phyloP scores from a whole-genome alignment of 2,797 vertebrate genomes.

The Rallus crepitans region DNA sequence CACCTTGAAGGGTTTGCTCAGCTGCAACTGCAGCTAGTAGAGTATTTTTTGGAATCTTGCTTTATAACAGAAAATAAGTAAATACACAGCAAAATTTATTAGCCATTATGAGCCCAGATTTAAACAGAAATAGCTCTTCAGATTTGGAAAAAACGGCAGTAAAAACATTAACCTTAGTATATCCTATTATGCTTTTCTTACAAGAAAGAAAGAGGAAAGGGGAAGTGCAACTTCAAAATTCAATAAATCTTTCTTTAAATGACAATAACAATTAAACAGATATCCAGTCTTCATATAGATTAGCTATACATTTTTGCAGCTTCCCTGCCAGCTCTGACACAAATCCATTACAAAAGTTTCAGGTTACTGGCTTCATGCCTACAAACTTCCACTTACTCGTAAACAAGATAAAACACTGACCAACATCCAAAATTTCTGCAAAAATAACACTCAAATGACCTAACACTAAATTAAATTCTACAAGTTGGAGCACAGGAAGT shows the following conservation, averaged over 20 bases:
- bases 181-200: neutral
- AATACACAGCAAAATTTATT: neutral
- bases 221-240: conserved; percentile 32
- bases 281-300: conserved; percentile 78
- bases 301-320: conserved; percentile 86
- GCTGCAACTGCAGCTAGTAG: neutral
- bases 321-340: conserved; percentile 84
- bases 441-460: neutral
- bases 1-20: neutral
- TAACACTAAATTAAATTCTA: neutral
- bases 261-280: conserved; percentile 68
- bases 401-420: conserved; percentile 41
- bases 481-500: too few relatives aligned
- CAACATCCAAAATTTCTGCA: neutral
- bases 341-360: conserved; percentile 81
- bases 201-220: neutral
- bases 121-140: neutral
- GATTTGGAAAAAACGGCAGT: neutral
- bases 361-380: conserved; percentile 84
- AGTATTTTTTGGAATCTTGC: neutral
- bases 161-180: neutral
- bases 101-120: neutral
- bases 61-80: neutral
- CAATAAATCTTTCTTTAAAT: conserved; percentile 63
- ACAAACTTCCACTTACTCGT: conserved; percentile 63